Conservation (phyloP, 2,113 vertebrate genomes). For the Onychorhynchus coronatus region DNA sequence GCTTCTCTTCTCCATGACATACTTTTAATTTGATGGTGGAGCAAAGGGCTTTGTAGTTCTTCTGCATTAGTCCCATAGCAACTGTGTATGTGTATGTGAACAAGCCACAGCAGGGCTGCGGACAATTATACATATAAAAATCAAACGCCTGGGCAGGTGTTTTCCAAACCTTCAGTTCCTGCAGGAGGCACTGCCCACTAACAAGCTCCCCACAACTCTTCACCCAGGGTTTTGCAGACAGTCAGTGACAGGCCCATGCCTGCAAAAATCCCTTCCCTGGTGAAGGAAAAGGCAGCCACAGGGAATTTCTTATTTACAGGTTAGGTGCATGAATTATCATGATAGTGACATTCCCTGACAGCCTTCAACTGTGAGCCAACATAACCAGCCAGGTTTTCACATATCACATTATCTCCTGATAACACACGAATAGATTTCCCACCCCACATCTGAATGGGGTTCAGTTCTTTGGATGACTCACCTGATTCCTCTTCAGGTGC, state of each 20-base stretch:
- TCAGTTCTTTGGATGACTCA: neutral
- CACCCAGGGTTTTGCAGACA: neutral
- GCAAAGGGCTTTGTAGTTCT: neutral
- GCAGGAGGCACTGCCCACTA: constrained; percentile 4
- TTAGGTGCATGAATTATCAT: neutral
- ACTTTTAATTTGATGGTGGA: neutral
- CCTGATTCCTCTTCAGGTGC: neutral
- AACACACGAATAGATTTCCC: neutral
- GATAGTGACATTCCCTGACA: neutral
- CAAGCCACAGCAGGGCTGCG: neutral
- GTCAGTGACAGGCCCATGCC: neutral
- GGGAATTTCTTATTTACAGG: neutral
- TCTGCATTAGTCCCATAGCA: neutral
- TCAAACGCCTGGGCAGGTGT: neutral
- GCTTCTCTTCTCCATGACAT: neutral
- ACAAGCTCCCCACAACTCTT: neutral
- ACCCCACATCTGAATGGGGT: neutral
- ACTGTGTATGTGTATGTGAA: neutral
- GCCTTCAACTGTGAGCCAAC: neutral
- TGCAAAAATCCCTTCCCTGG: neutral
- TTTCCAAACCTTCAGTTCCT: neutral
- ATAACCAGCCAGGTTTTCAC: neutral
- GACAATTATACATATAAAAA: neutral
- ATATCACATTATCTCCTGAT: neutral
- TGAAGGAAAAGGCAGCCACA: neutral